Evolutionary conservation across 2,797 vertebrate genomes (phyloP).

Genomic region (Argyrosomus regius): DNA sequence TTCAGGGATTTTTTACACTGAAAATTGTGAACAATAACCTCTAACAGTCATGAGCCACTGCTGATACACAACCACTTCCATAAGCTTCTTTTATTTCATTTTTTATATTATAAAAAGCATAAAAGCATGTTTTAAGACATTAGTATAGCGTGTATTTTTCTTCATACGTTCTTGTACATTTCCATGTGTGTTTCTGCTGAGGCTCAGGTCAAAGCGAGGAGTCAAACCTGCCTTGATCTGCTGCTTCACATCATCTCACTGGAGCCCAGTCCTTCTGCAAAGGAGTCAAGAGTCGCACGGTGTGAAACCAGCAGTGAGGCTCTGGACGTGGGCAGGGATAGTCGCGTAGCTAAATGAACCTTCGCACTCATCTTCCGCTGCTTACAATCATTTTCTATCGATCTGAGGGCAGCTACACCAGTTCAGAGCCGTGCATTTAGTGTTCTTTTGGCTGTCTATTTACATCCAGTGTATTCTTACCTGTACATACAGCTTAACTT

Average conservation of each 20-base stretch:
- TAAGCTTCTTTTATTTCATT: constrained; percentile 40
- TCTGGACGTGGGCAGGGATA: constrained; percentile 65
- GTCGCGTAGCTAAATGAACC: constrained; percentile 55
- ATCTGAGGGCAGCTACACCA: constrained; percentile 39
- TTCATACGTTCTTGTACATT: constrained; percentile 44
- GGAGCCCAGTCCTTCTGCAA: constrained; percentile 54
- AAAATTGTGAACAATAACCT: constrained; percentile 34
- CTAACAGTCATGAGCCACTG: constrained; percentile 27
- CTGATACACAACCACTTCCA: constrained; percentile 44
- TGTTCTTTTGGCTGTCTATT: constrained; percentile 6
- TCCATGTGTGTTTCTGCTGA: constrained; percentile 37
- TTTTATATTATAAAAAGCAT: constrained; percentile 50
- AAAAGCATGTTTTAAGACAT: constrained; percentile 58
- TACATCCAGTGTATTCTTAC: constrained; percentile 49
- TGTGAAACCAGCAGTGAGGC: constrained; percentile 25
- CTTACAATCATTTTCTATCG: constrained; percentile 26
- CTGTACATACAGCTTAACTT: constrained; percentile 72
- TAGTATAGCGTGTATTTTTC: constrained; percentile 57
- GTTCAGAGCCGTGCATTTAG: background rate
- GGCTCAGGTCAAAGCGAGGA: constrained; percentile 24
- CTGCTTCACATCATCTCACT: constrained; percentile 64
- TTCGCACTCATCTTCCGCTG: constrained; percentile 19
- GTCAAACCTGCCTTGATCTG: constrained; percentile 23
- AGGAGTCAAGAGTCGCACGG: constrained; percentile 42
- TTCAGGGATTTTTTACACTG: constrained; percentile 54